Evolutionary conservation across 2,888 invertebrate genomes (phyloP), one percentile per base, ranked within the genome.

Genomic region (Dendrolimus houi): DNA sequence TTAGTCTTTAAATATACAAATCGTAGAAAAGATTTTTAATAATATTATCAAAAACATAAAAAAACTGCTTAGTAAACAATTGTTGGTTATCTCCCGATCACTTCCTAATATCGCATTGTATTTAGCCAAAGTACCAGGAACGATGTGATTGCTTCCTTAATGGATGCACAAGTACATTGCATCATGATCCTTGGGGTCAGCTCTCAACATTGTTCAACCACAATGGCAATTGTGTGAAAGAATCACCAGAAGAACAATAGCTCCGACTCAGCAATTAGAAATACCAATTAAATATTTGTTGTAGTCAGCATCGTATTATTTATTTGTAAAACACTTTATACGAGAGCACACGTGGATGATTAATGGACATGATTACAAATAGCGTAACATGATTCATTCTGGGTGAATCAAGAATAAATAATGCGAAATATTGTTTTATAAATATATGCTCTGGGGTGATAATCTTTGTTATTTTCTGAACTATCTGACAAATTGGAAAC

Each of bases 191-290:
- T 72, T 79, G 81, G 83, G 88, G 89, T 86, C 87, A 83, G 72
- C 81, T 89, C 89, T 83, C 89, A 90, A 89, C 85, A 88, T 88
- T 87, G 87, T 88, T 72, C 78, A 63, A 73, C 75, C 68, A 90
- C 89, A 90, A 90, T 87, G 76, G 86, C 85, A 81, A 88, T 89
- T 89, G 89, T 88, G 84, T 79, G 85, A 87, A 84, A 79, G 85
- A 84, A 81, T 81, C 77, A 70, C 75, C 75, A 70, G 60, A 68
- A 61, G 72, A 77, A 89, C 88, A 89, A 89, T 89, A 75, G 83
- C 67, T 75, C 67, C 72, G 66, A 77, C 75, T 80, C 78, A 74
- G 83, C 85, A 87, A 89, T 90, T 89, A 89, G 81, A 75, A 75
- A 75, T 69, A 72, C 78, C 77, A 87, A 86, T 88, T 87, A 87